Evolutionary conservation across 1,140 invertebrate species (phyloP), one percentile per base, ranked within the genome.

Genomic region (Ganaspis sp.): DNA sequence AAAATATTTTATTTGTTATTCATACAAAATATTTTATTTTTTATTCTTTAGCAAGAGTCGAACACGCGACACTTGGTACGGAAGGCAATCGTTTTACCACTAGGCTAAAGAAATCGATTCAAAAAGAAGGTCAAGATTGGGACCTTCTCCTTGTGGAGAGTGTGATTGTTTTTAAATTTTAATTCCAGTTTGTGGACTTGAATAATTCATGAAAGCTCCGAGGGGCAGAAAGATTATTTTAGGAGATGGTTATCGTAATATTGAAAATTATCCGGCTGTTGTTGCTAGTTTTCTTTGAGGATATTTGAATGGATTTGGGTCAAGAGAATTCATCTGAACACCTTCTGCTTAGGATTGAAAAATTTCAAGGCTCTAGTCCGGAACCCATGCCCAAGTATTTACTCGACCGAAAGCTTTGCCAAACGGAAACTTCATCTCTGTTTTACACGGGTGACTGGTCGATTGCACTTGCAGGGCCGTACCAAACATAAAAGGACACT

Each of bases 401-500:
- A 69, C 26, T 69, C 40, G 21, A 17, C 26, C 40, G 64, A 75
- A 75, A 75, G 64, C 34, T 37, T 69, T 69, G 58, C 19, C 64
- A 70, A 75, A 45, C 64, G 73, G 54, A 45, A 75, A 70, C 73
- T 75, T 69, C 42, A 70, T 75, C 58, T 49, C 40, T 17, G 38
- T 69, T 23, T 69, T 54, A 40, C 26, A 69, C 38, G 54, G 29
- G 29, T 54, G 29, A 49, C 45, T 54, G 72, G 45, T 54, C 58
- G 58, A 64, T 64, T 64, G 23, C 58, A 64, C 58, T 64, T 64
- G 23, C 58, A 64, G 58, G 58, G 58, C 58, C 58, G 58, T 34
- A n/a, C 15, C 58, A 64, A 64, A 64, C 26, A 26, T 64, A 64
- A 64, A 64, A n/a, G 58, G 12, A 29, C 15, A 29, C 23, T 26